Conservation (phyloP, 2,113 vertebrate species). For the Pituophis catenifer region DNA sequence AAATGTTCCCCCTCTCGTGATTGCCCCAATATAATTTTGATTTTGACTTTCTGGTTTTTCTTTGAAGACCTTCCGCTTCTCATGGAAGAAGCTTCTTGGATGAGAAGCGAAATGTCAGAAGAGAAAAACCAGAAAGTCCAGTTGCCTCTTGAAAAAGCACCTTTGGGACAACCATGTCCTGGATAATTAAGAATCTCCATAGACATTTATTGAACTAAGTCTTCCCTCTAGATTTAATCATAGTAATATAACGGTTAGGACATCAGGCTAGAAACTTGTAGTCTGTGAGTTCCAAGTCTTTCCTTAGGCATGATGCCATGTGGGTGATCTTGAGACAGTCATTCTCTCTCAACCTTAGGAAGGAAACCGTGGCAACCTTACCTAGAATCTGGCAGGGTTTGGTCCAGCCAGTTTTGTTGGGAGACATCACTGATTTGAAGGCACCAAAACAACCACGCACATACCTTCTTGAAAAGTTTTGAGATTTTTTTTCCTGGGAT, state of each 20-base stretch:
- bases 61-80: no score
- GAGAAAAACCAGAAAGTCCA: no score
- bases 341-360: neutral
- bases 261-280: neutral
- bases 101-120: no score
- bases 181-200: no score
- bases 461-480: neutral
- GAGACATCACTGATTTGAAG: neutral
- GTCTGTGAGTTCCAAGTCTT: neutral
- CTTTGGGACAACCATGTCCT: no score
- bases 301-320: neutral
- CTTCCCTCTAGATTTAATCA: neutral
- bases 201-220: neutral
- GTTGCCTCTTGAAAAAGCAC: no score
- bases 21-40: neutral
- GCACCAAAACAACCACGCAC: neutral
- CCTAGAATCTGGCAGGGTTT: neutral
- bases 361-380: neutral
- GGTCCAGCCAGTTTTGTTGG: neutral
- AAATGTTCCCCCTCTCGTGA: neutral
- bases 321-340: neutral
- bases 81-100: no score
- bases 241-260: neutral
- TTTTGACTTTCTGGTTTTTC: neutral
- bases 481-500: neutral